Evolutionary conservation across 2,113 vertebrate species (phyloP).

Genomic region (Ceyx melanurus): DNA sequence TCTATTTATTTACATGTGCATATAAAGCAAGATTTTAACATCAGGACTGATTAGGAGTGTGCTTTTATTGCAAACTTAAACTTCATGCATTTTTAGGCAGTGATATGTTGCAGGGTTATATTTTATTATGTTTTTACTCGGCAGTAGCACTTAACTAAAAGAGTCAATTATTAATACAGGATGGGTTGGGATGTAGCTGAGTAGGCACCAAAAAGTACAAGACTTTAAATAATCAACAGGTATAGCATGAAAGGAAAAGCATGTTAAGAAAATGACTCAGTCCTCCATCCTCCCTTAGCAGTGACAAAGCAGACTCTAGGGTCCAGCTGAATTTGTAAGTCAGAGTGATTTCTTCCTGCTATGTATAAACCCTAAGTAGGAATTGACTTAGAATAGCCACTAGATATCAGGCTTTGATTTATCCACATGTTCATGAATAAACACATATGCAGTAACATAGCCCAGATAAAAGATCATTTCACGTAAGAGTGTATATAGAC

Average conservation of each 20-base stretch:
- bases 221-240: neutral
- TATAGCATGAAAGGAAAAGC: neutral
- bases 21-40: neutral
- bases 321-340: neutral
- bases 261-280: neutral
- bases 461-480: neutral
- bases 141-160: neutral
- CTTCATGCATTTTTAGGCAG: neutral
- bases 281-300: neutral
- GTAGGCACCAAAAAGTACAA: neutral
- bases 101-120: neutral
- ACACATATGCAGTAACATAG: rapidly evolving
- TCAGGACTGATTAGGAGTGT: neutral
- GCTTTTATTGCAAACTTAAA: neutral
- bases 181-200: neutral
- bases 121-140: neutral
- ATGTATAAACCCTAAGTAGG: neutral
- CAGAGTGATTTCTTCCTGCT: neutral
- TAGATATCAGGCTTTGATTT: neutral
- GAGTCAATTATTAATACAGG: neutral
- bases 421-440: neutral
- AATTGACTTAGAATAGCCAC: neutral
- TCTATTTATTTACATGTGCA: neutral
- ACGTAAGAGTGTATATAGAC: neutral
- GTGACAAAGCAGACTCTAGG: neutral